A percentile compares a stretch with the other conserved stretches of the same genome.
phyloP scores from a whole-genome alignment of 2,888 invertebrate genomes.

The Ypsolopha scabrella region DNA sequence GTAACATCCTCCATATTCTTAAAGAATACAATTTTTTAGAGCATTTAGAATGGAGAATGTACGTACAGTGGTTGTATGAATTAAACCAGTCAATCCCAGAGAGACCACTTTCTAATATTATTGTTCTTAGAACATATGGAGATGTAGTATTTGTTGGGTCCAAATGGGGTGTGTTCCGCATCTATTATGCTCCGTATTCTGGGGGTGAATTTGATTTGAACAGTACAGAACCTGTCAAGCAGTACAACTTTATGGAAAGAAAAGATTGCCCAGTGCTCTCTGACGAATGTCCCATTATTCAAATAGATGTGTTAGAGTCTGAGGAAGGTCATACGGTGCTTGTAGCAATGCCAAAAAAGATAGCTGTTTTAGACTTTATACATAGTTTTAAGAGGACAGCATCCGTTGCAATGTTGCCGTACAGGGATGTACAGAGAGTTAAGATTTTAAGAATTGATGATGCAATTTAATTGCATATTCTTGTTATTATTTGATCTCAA shows the following conservation, averaged over 20 bases:
- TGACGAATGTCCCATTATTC: slow-evolving; percentile 31
- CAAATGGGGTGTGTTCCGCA: slow-evolving; percentile 36
- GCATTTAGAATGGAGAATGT: slow-evolving; percentile 40
- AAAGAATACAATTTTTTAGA: slow-evolving; percentile 36
- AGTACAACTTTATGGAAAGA: slow-evolving; percentile 40
- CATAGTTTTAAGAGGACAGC: slow-evolving; percentile 27
- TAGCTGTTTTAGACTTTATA: slow-evolving; percentile 34
- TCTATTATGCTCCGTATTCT: slow-evolving; percentile 38
- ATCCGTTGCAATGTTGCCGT: slow-evolving; percentile 24
- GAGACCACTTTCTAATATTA: slow-evolving; percentile 33
- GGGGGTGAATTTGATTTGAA: slow-evolving; percentile 36
- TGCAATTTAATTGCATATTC: neutral
- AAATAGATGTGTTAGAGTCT: slow-evolving; percentile 39
- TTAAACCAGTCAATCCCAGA: slow-evolving; percentile 29
- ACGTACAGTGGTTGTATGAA: slow-evolving; percentile 38
- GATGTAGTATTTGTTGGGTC: slow-evolving; percentile 45
- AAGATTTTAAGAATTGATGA: slow-evolving; percentile 7
- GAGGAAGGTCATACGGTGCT: slow-evolving; percentile 39
- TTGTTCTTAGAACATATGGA: slow-evolving; percentile 34
- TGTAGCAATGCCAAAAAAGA: slow-evolving; percentile 50
- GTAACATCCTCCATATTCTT: slow-evolving; percentile 25
- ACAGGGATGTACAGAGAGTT: slow-evolving; percentile 15
- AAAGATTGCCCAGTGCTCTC: slow-evolving; percentile 36
- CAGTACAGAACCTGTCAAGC: slow-evolving; percentile 31
- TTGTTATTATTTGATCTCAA: too few relatives aligned